Conservation (phyloP, 1,140 invertebrate genomes). For the Eubasilissa regina region DNA sequence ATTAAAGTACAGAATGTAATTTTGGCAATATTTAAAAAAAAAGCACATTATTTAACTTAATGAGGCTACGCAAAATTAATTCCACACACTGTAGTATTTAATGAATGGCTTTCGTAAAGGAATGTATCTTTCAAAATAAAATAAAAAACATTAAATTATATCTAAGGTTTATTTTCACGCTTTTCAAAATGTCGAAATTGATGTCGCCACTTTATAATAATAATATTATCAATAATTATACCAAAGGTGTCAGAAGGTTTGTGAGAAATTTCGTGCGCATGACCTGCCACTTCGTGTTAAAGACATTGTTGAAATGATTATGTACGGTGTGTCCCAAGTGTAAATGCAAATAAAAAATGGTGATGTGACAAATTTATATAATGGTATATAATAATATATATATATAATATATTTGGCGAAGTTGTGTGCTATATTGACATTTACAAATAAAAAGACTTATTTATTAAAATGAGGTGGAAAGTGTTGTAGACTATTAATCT, state of each 20-base stretch:
- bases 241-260: constrained; percentile 1
- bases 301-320: constrained; percentile 1
- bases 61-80: too few species aligned
- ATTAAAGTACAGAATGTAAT: too few species aligned
- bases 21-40: too few species aligned
- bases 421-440: not conserved
- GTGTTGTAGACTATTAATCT: constrained; percentile 8
- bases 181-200: constrained; percentile 1
- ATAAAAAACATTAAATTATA: not conserved
- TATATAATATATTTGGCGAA: not conserved
- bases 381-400: not conserved
- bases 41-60: too few species aligned
- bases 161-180: not conserved
- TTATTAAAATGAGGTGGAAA: constrained; percentile 12
- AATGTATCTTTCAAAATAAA: constrained; percentile 3
- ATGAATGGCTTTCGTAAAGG: too few species aligned
- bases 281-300: not conserved
- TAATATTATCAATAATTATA: constrained; percentile 8
- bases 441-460: constrained; percentile 22
- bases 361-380: constrained; percentile 3
- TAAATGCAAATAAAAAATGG: not conserved
- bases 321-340: not conserved
- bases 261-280: constrained; percentile 1
- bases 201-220: constrained; percentile 12
- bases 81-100: too few species aligned